Percentiles rank a stretch among this genome's conserved stretches.
phyloP scores from a whole-genome alignment of 2,797 vertebrate genomes.

The Poeciliopsis turneri region DNA sequence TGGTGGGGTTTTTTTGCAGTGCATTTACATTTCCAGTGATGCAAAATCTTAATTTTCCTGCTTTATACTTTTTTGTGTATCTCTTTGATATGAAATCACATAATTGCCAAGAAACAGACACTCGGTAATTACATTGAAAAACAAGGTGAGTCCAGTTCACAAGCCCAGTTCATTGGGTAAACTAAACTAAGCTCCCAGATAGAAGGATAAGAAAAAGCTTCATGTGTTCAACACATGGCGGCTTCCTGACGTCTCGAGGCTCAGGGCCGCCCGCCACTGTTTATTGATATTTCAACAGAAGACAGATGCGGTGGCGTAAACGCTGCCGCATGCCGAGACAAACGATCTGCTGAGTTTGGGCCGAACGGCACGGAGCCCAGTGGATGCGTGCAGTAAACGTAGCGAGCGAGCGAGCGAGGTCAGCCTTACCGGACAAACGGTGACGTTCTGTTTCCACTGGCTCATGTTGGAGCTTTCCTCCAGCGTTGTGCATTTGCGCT shows the following conservation, averaged over 20 bases:
- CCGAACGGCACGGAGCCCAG: neutral
- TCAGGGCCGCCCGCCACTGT: neutral
- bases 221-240: neutral
- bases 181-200: neutral
- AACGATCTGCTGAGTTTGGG: neutral
- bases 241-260: neutral
- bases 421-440: conserved; percentile 89
- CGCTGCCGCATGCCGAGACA: neutral
- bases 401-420: neutral
- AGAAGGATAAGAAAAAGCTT: neutral
- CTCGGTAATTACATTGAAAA: neutral
- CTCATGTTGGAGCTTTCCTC: conserved; percentile 99
- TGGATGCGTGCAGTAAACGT: neutral
- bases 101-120: neutral
- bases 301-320: neutral
- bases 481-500: conserved; percentile 91
- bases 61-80: neutral
- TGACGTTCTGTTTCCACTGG: conserved; percentile 98
- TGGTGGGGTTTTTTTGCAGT: too few relatives aligned
- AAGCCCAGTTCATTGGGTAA: neutral
- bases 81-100: neutral
- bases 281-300: conserved; percentile 2
- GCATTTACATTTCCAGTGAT: too few relatives aligned
- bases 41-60: neutral
- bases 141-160: neutral